Conservation (phyloP, 2,113 vertebrate genomes). For the Eleginops maclovinus region DNA sequence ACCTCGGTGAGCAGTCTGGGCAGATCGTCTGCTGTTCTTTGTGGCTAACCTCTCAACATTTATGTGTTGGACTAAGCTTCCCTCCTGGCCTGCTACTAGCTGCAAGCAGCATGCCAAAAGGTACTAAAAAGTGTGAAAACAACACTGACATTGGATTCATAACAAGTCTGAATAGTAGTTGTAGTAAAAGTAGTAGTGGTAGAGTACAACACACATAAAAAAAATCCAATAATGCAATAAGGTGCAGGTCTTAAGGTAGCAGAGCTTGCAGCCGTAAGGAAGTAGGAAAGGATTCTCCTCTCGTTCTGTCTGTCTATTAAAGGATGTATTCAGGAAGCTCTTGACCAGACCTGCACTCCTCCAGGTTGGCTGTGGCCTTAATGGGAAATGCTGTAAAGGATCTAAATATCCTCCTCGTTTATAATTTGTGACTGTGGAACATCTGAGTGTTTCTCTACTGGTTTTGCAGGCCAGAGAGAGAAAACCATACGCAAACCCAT, state of each 20-base stretch:
- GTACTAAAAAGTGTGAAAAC: constrained; percentile 54
- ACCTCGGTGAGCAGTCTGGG: constrained; percentile 55
- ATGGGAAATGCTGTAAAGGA: constrained; percentile 55
- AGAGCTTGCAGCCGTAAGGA: constrained; percentile 35
- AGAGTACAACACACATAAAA: constrained; percentile 22
- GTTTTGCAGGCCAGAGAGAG: constrained; percentile 31
- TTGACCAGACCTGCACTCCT: constrained; percentile 37
- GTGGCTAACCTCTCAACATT: constrained; percentile 52
- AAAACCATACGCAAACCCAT: neutral
- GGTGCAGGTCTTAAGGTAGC: constrained; percentile 22
- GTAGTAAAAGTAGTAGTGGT: neutral
- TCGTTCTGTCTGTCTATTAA: constrained; percentile 38
- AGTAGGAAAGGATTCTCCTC: constrained; percentile 43
- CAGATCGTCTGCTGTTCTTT: constrained; percentile 42
- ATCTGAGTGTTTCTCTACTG: constrained; percentile 38
- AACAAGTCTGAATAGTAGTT: constrained; percentile 8
- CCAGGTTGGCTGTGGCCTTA: constrained; percentile 41
- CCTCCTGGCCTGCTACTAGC: constrained; percentile 39
- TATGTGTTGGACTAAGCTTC: constrained; percentile 51
- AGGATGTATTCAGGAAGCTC: constrained; percentile 39
- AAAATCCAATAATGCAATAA: constrained; percentile 24
- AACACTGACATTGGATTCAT: constrained; percentile 29
- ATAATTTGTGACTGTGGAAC: constrained; percentile 47
- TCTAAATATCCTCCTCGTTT: constrained; percentile 39
- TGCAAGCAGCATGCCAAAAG: constrained; percentile 56